Conservation (phyloP, 2,797 vertebrate genomes). For the Spinus olivaceus region DNA sequence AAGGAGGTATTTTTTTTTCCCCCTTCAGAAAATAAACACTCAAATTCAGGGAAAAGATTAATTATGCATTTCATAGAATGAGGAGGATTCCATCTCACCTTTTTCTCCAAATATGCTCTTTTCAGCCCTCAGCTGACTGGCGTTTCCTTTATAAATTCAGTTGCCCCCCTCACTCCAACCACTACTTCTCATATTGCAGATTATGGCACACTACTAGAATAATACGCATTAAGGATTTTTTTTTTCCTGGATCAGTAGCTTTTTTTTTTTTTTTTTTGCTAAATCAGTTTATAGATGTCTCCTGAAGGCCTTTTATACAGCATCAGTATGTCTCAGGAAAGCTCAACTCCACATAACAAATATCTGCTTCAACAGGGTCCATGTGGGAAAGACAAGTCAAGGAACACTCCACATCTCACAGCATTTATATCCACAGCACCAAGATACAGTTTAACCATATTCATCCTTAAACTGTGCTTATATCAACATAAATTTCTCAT, state of each 20-base stretch:
- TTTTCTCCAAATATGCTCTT: not conserved
- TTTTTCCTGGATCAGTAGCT: not conserved
- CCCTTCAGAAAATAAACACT: not conserved
- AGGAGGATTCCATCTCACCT: not conserved
- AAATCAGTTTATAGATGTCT: not conserved
- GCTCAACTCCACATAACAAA: not conserved
- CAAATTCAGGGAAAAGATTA: not conserved
- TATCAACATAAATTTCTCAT: rapidly evolving
- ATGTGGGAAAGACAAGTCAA: not conserved
- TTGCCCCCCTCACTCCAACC: not conserved
- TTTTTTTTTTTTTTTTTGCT: not conserved
- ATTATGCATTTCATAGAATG: not conserved
- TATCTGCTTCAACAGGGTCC: not conserved
- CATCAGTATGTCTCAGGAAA: not conserved
- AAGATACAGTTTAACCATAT: not conserved
- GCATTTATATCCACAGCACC: not conserved
- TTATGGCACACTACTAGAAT: not conserved
- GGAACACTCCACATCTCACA: not conserved
- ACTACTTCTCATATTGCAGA: not conserved
- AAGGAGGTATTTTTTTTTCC: not conserved
- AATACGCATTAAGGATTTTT: not conserved
- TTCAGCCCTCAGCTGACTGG: not conserved
- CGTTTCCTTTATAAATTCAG: not conserved
- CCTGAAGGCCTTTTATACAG: not conserved
- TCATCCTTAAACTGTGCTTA: not conserved